phyloP scores from a whole-genome alignment of 2,888 invertebrate species.

The Pyrrhia umbra region DNA sequence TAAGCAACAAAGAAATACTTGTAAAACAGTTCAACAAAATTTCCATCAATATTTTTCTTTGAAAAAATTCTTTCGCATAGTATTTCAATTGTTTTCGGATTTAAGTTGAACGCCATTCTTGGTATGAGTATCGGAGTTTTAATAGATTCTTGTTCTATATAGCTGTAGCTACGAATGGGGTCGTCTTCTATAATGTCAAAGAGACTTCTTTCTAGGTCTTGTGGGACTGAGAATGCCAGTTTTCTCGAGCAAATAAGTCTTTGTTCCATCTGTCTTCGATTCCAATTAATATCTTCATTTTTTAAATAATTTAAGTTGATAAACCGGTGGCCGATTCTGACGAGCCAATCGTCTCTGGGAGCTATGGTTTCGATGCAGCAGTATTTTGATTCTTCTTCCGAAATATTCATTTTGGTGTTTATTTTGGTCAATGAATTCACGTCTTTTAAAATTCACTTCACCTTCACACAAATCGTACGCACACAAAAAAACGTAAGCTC shows the following conservation, averaged over 20 bases:
- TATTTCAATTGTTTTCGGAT: slow-evolving; percentile 24
- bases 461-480: neutral
- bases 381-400: slow-evolving; percentile 1
- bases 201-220: slow-evolving; percentile 14
- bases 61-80: slow-evolving; percentile 32
- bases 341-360: slow-evolving; percentile 30
- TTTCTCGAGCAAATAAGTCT: neutral
- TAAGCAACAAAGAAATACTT: slow-evolving; percentile 29
- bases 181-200: slow-evolving; percentile 40
- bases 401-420: slow-evolving; percentile 4
- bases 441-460: neutral
- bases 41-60: slow-evolving; percentile 7
- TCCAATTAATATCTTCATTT: slow-evolving; percentile 12
- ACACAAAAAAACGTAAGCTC: neutral
- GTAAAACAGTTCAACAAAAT: slow-evolving; percentile 36
- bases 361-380: slow-evolving; percentile 32
- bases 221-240: neutral
- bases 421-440: no score
- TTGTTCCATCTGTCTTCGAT: slow-evolving; percentile 5
- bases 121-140: slow-evolving; percentile 5
- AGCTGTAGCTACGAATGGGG: slow-evolving; percentile 24
- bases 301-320: slow-evolving; percentile 39
- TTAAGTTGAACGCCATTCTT: slow-evolving; percentile 31
- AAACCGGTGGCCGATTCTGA: slow-evolving; percentile 29
- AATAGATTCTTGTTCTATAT: slow-evolving; percentile 26